A percentile compares a stretch with the other conserved stretches of the same genome.
These are phyloP conservation scores for Parelbella ahira DNA, from an alignment of 2,888 invertebrate genomes.

Conservation along the genomic window DNA sequence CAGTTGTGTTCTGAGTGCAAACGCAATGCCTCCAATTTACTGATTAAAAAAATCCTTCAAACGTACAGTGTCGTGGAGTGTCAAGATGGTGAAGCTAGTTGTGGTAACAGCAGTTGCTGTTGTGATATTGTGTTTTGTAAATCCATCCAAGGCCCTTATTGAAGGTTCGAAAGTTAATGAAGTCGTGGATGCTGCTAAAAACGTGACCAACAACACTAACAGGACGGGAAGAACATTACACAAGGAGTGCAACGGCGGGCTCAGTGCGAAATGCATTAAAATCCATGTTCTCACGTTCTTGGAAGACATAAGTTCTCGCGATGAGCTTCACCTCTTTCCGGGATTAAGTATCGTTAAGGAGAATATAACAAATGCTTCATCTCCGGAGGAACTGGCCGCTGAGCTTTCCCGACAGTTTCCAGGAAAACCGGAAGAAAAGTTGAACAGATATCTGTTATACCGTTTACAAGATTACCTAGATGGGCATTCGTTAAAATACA, in stretches of 20 bases:
- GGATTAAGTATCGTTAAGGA: constrained; percentile 89
- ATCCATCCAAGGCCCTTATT: constrained; percentile 45
- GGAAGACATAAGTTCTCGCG: constrained; percentile 85
- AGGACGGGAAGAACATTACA: constrained; percentile 59
- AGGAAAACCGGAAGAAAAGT: constrained; percentile 86
- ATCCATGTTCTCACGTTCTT: constrained; percentile 88
- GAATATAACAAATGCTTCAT: constrained; percentile 63
- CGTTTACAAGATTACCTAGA: constrained; percentile 85
- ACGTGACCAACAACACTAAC: constrained; percentile 36
- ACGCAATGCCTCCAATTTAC: constrained; percentile 48
- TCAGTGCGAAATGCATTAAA: constrained; percentile 88
- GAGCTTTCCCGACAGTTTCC: constrained; percentile 89
- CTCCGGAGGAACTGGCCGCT: constrained; percentile 82
- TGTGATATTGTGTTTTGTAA: constrained; percentile 46
- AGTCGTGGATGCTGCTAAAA: constrained; percentile 35
- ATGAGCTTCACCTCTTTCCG: constrained; percentile 85
- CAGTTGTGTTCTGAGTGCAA: constrained; percentile 49
- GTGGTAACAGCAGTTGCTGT: constrained; percentile 36
- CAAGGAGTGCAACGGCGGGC: constrained; percentile 61
- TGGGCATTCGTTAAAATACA: constrained; percentile 86
- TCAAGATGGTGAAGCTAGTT: constrained; percentile 37
- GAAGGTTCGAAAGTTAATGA: constrained; percentile 51
- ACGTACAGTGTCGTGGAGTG: constrained; percentile 21
- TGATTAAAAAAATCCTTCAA: constrained; percentile 7
- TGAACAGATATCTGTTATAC: constrained; percentile 87